A percentile compares a stretch with the other conserved stretches of the same genome.
phyloP scores from a whole-genome alignment of 2,888 invertebrate genomes.

The Amblyjoppa fuscipennis region DNA sequence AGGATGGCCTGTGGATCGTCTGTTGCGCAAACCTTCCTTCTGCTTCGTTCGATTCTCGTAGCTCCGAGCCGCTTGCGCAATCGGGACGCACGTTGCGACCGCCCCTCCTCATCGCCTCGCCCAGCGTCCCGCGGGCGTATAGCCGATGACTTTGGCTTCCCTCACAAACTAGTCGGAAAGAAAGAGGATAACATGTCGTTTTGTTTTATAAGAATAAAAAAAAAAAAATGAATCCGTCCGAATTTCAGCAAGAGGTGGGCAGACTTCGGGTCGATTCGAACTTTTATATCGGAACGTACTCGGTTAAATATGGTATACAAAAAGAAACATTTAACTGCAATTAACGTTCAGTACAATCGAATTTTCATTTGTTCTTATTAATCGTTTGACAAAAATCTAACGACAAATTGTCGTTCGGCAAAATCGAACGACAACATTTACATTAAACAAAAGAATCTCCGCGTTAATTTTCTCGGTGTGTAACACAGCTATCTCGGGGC shows the following conservation, averaged over 20 bases:
- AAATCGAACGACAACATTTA: neutral
- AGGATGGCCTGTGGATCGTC: conserved; percentile 42
- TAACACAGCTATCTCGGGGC: conserved; percentile 10
- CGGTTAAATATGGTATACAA: neutral
- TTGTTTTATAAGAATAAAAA: neutral
- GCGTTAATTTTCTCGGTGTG: neutral
- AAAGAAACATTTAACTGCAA: neutral
- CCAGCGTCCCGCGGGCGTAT: conserved; percentile 34
- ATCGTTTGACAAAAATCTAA: neutral
- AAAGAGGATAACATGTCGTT: neutral
- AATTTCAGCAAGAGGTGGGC: conserved; percentile 65
- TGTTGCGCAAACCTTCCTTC: conserved; percentile 63
- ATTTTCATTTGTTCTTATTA: too few species aligned
- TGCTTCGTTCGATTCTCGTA: conserved; percentile 34
- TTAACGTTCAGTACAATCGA: too few species aligned
- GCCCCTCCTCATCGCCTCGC: conserved; percentile 39
- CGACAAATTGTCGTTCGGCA: neutral
- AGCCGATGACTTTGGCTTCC: conserved; percentile 36
- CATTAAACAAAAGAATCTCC: conserved; percentile 10
- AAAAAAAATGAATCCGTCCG: conserved; percentile 46
- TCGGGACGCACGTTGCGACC: conserved; percentile 44
- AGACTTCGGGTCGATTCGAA: neutral
- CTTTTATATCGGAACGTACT: neutral
- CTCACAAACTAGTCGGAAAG: conserved; percentile 35
- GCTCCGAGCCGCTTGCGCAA: conserved; percentile 57